Conservation (phyloP, 2,797 vertebrate species). For the Sebastes jordani region DNA sequence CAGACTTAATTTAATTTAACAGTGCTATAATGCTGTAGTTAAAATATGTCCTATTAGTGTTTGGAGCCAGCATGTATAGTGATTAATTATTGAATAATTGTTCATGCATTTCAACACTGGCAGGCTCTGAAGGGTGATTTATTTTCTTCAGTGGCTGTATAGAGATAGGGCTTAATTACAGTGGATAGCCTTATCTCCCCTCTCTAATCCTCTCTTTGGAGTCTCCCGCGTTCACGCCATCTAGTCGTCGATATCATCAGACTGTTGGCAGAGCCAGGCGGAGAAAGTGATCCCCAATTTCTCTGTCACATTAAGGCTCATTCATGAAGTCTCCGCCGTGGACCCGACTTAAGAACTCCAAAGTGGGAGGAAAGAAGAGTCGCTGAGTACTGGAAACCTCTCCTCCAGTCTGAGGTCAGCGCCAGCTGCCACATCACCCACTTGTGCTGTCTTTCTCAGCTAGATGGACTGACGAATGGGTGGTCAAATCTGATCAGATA, state of each 20-base stretch:
- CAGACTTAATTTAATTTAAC: conserved; percentile 89
- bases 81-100: conserved; percentile 95
- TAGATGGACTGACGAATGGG: conserved; percentile 46
- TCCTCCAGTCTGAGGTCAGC: conserved; percentile 42
- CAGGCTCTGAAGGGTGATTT: conserved; percentile 88
- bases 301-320: conserved; percentile 73
- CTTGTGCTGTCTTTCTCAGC: conserved; percentile 52
- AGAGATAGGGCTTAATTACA: conserved; percentile 85
- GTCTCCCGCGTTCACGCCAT: conserved; percentile 58
- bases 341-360: conserved; percentile 60
- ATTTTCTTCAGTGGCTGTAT: conserved; percentile 81
- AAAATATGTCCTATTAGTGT: conserved; percentile 88
- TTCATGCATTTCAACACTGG: conserved; percentile 87
- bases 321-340: conserved; percentile 64
- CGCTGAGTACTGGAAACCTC: conserved; percentile 28
- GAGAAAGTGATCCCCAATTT: conserved; percentile 74
- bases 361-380: conserved; percentile 53
- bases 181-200: conserved; percentile 84
- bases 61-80: conserved; percentile 87
- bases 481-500: conserved; percentile 65
- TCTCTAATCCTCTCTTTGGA: conserved; percentile 75
- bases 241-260: conserved; percentile 63
- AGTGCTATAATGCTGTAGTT: conserved; percentile 80
- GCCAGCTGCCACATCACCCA: conserved; percentile 39
- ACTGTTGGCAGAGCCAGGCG: conserved; percentile 55